These are phyloP conservation scores for Gari tellinella DNA, from an alignment of 2,888 invertebrate species.

Conservation along the genomic window DNA sequence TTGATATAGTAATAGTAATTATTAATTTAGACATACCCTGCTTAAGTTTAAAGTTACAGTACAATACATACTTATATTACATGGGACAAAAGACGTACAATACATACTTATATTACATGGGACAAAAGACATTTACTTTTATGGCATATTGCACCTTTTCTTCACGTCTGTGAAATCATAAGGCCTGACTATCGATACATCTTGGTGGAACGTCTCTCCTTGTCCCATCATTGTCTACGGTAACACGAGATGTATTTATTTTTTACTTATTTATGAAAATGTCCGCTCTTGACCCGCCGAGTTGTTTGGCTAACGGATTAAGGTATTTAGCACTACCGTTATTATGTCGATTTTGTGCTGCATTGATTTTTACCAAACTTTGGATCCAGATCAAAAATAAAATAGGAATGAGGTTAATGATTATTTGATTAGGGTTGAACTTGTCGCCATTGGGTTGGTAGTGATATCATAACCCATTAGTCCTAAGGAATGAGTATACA, in stretches of 20 bases:
- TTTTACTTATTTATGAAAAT: conserved; percentile 44
- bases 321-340: too few relatives aligned
- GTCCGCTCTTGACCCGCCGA: conserved; percentile 34
- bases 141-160: conserved; percentile 22
- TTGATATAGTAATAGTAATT: too few relatives aligned
- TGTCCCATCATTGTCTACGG: conserved; percentile 21
- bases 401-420: too few relatives aligned
- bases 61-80: conserved; percentile 16
- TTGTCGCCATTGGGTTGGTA: too few relatives aligned
- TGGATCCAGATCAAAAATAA: too few relatives aligned
- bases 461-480: too few relatives aligned
- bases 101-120: conserved; percentile 8
- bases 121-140: conserved; percentile 43
- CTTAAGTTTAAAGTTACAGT: conserved; percentile 22
- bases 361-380: too few relatives aligned
- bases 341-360: too few relatives aligned
- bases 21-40: too few relatives aligned
- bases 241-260: conserved; percentile 34
- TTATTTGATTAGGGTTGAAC: too few relatives aligned
- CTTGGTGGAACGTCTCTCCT: conserved; percentile 36
- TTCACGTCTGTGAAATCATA: conserved; percentile 16
- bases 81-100: conserved; percentile 29
- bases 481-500: too few relatives aligned
- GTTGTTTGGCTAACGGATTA: neutral
- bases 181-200: conserved; percentile 27